Percentiles rank a stretch among this genome's conserved stretches.
Conservation (phyloP, 2,888 invertebrate genomes). For the Laspeyria flexula region DNA sequence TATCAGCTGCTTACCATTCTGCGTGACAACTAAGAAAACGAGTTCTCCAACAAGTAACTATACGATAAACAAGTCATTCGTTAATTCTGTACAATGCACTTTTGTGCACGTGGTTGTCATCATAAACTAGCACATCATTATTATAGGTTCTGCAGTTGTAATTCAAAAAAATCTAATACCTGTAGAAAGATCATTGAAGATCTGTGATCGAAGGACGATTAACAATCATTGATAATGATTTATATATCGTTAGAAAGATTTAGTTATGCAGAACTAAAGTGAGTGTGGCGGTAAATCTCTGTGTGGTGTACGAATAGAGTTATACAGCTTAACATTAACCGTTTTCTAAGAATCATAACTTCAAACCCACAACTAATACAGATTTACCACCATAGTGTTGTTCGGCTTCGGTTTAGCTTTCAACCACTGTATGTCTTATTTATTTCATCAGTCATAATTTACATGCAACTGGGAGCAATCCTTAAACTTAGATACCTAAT, state of each 20-base stretch:
- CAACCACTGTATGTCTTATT: background rate
- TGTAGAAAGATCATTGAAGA: background rate
- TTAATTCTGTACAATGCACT: conserved; percentile 6
- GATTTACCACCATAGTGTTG: background rate
- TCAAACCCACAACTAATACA: background rate
- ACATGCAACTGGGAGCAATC: no score
- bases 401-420: background rate
- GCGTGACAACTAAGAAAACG: conserved; percentile 9
- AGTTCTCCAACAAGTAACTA: conserved; percentile 6
- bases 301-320: background rate
- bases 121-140: background rate
- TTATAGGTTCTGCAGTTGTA: background rate
- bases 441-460: background rate
- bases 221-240: background rate
- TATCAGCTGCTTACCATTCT: conserved; percentile 13
- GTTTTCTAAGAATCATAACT: background rate
- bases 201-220: background rate
- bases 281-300: background rate
- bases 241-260: background rate
- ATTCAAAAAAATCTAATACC: background rate
- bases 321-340: background rate
- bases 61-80: conserved; percentile 4
- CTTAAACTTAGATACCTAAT: no score
- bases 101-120: conserved; percentile 1
- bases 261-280: background rate